Base-by-base conservation (phyloP, 2,113 vertebrate species). In the Pelmatolapia mariae region DNA sequence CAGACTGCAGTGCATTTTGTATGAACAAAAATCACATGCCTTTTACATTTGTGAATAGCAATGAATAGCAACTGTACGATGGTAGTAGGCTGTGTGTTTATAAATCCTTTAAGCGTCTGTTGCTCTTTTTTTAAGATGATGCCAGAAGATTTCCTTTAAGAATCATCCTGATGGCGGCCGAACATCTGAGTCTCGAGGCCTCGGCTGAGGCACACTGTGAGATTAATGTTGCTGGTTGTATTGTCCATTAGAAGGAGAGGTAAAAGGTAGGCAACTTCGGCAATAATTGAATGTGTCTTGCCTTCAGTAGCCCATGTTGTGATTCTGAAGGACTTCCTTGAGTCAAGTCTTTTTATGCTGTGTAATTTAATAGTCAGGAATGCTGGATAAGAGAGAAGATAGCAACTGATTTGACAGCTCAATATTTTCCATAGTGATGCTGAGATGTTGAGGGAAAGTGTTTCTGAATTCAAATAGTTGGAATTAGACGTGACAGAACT, bases 401-500 rank as follows among this genome's bases (percentile, higher is more conserved):
- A 86, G 79, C 71, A 79, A 47, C 85, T 87, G 84, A 90, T 93
- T 84, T 93, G 89, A 94, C 93, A 90, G 92, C 90, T 93, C 84
- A 91, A 86, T 91, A 84, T 88, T 53, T 79, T 89, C 61, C 9
- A 63, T 71, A 66, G 82, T 8, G 8, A 86, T 31, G 80, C 50
- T 38, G 16, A 87, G 84, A 94, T 22, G 40, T 43, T 84, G 80
- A 83, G 45, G 33, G 56, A 87, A 81, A 92, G 83, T 54, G 76
- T 87, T 80, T 84, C 85, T 56, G 81, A 87, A 91, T 80, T 88
- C 59, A 91, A 88, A 86, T 88, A 63, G 8, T 71, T 8, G 2
- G 89, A 85, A 88, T 85, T 86, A 86, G 89, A 87, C 1, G 22
- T 87, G 85, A 88, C 86, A 71, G 85, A 86, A 76, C 3, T 80